Percentiles rank a stretch among this genome's conserved stretches.
Conservation (phyloP, 2,113 vertebrate genomes). For the Gasterosteus aculeatus region DNA sequence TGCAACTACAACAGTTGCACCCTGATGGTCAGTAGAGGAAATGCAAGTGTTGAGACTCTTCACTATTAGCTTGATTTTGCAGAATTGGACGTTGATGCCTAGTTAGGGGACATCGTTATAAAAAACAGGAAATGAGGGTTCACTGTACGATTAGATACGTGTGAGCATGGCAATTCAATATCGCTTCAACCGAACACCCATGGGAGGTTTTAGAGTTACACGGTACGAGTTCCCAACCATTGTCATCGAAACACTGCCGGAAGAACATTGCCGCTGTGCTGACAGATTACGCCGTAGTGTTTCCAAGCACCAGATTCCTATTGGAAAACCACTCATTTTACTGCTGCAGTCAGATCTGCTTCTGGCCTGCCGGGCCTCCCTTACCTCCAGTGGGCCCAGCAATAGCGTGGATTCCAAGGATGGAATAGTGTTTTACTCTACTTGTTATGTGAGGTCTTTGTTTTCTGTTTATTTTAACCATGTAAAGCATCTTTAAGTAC, state of each 20-base stretch:
- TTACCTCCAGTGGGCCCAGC: too few species aligned
- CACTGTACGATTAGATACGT: background rate
- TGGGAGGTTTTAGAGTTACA: background rate
- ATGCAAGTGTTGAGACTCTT: too few species aligned
- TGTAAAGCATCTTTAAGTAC: too few species aligned
- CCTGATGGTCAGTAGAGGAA: too few species aligned
- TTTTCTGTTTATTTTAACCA: too few species aligned
- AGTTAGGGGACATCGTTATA: background rate
- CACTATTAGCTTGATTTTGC: too few species aligned
- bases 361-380: too few species aligned
- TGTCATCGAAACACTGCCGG: background rate
- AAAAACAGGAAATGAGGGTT: background rate
- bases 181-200: background rate
- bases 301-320: background rate
- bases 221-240: background rate
- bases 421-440: background rate
- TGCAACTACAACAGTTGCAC: too few species aligned
- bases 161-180: background rate
- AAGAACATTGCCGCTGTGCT: background rate
- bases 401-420: too few species aligned
- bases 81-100: too few species aligned
- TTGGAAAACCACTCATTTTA: background rate
- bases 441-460: background rate
- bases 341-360: background rate
- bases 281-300: background rate